Conservation (phyloP, 2,888 invertebrate genomes). For the Tipula lateralis region DNA sequence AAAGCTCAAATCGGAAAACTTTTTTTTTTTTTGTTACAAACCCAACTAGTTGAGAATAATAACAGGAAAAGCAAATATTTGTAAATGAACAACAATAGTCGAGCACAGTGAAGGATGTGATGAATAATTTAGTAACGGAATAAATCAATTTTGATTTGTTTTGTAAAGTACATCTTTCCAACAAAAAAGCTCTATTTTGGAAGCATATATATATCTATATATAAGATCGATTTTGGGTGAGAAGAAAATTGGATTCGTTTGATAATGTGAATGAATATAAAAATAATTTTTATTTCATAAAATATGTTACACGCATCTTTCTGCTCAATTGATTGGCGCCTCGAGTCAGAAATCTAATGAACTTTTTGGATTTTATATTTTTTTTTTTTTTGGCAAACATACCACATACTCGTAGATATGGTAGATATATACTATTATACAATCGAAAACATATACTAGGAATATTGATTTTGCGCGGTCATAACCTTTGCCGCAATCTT, state of each 20-base stretch:
- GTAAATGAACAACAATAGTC: neutral
- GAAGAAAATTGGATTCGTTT: neutral
- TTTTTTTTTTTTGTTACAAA: neutral
- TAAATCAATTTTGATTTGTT: slow-evolving; percentile 15
- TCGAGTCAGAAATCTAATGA: neutral
- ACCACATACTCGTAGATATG: neutral
- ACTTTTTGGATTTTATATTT: neutral
- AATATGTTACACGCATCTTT: neutral
- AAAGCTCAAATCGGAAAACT: neutral
- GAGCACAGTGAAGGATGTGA: neutral
- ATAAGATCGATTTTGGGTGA: neutral
- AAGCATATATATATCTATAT: neutral
- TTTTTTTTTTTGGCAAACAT: neutral
- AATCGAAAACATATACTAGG: neutral
- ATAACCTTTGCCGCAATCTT: neutral
- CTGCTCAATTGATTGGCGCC: neutral
- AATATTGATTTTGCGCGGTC: neutral
- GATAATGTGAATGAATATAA: neutral
- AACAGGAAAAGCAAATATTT: slow-evolving; percentile 19
- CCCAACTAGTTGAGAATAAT: neutral
- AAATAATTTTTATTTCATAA: neutral
- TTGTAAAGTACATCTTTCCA: neutral
- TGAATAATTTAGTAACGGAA: neutral
- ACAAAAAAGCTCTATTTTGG: neutral
- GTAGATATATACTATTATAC: no score